A percentile compares a stretch with the other conserved stretches of the same genome.
These are phyloP conservation scores for Tuta absoluta DNA, from an alignment of 2,888 invertebrate genomes.

Conservation along the genomic window DNA sequence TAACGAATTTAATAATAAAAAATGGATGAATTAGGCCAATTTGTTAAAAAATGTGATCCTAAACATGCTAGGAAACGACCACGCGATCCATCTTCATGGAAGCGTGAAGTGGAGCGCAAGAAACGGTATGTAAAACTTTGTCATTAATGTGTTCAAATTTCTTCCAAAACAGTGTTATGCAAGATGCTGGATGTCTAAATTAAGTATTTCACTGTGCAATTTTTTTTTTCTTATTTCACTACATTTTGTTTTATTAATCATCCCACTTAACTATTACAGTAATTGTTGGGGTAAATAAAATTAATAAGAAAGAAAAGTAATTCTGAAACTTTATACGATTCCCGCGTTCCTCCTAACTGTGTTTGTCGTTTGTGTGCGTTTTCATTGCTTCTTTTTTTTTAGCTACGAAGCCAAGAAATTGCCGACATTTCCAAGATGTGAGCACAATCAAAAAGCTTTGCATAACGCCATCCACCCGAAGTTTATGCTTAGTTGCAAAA, in stretches of 20 bases:
- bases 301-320: too few relatives aligned
- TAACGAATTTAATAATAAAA: not conserved
- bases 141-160: not conserved
- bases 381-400: not conserved
- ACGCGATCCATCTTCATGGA: conserved; percentile 10
- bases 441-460: conserved; percentile 35
- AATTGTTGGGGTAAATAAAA: too few relatives aligned
- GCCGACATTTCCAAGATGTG: conserved; percentile 33
- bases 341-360: too few relatives aligned
- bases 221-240: too few relatives aligned
- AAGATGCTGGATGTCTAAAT: too few relatives aligned
- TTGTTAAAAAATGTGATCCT: conserved; percentile 22
- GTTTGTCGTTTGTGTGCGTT: too few relatives aligned
- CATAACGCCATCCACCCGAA: conserved; percentile 2
- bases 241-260: too few relatives aligned
- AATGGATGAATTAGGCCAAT: conserved; percentile 13
- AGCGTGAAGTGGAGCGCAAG: conserved; percentile 11
- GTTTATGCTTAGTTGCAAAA: too few relatives aligned
- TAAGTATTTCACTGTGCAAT: too few relatives aligned
- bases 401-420: conserved; percentile 20
- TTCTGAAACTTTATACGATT: too few relatives aligned
- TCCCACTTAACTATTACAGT: too few relatives aligned
- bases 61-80: conserved; percentile 16
- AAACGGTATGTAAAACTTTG: conserved; percentile 13
- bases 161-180: not conserved